Evolutionary conservation across 2,888 invertebrate genomes (phyloP), one percentile per base, ranked within the genome.

Genomic region (Dermolepida albohirtum): DNA sequence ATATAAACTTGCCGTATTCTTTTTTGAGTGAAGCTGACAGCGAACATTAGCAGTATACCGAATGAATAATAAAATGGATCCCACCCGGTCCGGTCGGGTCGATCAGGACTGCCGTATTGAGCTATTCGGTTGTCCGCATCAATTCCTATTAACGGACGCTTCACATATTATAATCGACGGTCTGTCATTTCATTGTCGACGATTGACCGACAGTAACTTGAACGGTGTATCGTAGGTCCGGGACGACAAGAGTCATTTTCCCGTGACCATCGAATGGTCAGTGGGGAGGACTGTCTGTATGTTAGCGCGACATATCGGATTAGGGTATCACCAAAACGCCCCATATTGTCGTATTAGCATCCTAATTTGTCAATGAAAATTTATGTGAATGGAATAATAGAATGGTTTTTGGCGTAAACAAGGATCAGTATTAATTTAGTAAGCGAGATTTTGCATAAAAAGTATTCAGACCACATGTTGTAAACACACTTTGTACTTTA

Each of bases 11-110:
- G 27, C 59, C 29, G 44, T 44, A 44, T 47, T 59, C 59, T 44
- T 59, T 59, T 59, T 59, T 59, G 43, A 59, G 59, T 44, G 12
- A 29, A 59, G 29, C 59, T 59, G 59, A 59, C 59, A 59, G 59
- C 43, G 44, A 54, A 59, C 59, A 59, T 59, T 44, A 44, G 10
- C 8, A 8, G 34, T 34, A 44, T 59, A 59, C 44, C 14, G 44
- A 59, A 11, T 59, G 59, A 22, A 59, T 44, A 59, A 59, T 44
- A 44, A 59, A 59, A 44, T 43, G 44, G 59, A 59, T 59, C 59
- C 59, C 59, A 59, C 59, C 59, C 59, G 59, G 59, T 34, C 34
- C 34, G 10, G 10, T 34, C 34, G 6, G 10, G 34, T 34, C 34
- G 34, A 10, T 59, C 17, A 29, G n/a, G 59, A 29, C 29, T 59